Evolutionary conservation across 2,113 vertebrate genomes (phyloP).

Genomic region (Mustelus asterias): DNA sequence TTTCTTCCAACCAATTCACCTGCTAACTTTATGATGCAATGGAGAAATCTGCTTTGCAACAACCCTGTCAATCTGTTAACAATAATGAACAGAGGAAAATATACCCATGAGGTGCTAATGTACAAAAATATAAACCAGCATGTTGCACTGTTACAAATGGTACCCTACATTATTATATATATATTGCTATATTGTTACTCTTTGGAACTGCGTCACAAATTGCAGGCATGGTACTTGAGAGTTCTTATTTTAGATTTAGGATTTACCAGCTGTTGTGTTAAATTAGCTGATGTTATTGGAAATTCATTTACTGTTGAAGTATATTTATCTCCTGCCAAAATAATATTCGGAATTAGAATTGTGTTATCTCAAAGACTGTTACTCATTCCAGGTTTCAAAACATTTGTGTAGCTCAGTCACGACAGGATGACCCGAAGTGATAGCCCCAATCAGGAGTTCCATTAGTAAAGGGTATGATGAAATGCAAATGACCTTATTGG

Average conservation of each 20-base stretch:
- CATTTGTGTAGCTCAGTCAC: not conserved
- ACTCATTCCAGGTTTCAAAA: not conserved
- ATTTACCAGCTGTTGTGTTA: not conserved
- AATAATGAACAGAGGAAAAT: not conserved
- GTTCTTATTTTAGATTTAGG: not conserved
- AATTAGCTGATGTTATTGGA: not conserved
- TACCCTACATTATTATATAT: not conserved
- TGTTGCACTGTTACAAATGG: not conserved
- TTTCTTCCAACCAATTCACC: not conserved
- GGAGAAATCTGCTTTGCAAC: not conserved
- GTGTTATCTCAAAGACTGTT: not conserved
- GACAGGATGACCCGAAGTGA: not conserved
- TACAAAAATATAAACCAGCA: not conserved
- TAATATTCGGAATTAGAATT: not conserved
- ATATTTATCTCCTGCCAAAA: not conserved
- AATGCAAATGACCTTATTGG: not conserved
- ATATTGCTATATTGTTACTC: not conserved
- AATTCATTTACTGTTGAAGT: not conserved
- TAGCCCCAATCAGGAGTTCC: not conserved
- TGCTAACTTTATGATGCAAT: not conserved
- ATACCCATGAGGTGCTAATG: not conserved
- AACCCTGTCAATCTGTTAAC: not conserved
- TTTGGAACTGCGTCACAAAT: not conserved
- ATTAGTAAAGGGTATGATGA: not conserved
- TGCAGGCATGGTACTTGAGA: not conserved